Percentiles rank a stretch among this genome's conserved stretches.
These are phyloP conservation scores for Drosophila paucipuncta DNA, from an alignment of 2,888 invertebrate genomes.

Conservation along the genomic window DNA sequence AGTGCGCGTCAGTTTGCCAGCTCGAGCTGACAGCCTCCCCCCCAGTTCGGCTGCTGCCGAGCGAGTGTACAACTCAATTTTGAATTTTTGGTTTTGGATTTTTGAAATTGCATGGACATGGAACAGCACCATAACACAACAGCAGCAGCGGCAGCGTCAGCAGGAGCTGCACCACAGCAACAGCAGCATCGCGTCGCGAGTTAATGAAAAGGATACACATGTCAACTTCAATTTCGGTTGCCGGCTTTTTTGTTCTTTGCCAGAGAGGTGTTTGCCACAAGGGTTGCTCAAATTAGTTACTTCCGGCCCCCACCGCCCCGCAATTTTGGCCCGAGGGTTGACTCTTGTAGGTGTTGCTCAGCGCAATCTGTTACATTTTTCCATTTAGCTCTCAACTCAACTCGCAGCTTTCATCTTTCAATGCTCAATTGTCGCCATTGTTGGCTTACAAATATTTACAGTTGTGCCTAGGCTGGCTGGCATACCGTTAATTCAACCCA, in stretches of 20 bases:
- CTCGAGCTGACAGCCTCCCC: slow-evolving; percentile 76
- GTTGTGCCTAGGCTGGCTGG: slow-evolving; percentile 48
- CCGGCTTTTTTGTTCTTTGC: slow-evolving; percentile 37
- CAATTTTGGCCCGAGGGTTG: slow-evolving; percentile 59
- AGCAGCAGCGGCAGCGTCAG: slow-evolving; percentile 16
- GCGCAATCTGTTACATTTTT: slow-evolving; percentile 83
- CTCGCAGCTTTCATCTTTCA: slow-evolving; percentile 20
- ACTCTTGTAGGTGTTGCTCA: slow-evolving; percentile 73
- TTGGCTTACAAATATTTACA: slow-evolving; percentile 75
- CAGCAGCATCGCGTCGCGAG: slow-evolving; percentile 70
- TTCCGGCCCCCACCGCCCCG: slow-evolving; percentile 50
- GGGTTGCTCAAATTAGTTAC: slow-evolving; percentile 78
- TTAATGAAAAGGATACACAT: slow-evolving; percentile 86
- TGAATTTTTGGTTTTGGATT: slow-evolving; percentile 67
- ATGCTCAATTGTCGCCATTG: slow-evolving; percentile 55
- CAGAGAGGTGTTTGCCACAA: slow-evolving; percentile 66
- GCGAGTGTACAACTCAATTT: slow-evolving; percentile 81
- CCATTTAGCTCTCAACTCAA: slow-evolving; percentile 1
- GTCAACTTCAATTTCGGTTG: slow-evolving; percentile 83
- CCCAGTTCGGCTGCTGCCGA: slow-evolving; percentile 7
- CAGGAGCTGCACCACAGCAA: slow-evolving; percentile 24
- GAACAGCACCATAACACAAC: slow-evolving; percentile 44
- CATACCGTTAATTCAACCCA: slow-evolving; percentile 59
- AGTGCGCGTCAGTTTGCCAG: slow-evolving; percentile 76
- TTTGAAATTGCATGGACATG: slow-evolving; percentile 64